phyloP scores from a whole-genome alignment of 2,113 vertebrate species.

The Haliaeetus leucogaster region DNA sequence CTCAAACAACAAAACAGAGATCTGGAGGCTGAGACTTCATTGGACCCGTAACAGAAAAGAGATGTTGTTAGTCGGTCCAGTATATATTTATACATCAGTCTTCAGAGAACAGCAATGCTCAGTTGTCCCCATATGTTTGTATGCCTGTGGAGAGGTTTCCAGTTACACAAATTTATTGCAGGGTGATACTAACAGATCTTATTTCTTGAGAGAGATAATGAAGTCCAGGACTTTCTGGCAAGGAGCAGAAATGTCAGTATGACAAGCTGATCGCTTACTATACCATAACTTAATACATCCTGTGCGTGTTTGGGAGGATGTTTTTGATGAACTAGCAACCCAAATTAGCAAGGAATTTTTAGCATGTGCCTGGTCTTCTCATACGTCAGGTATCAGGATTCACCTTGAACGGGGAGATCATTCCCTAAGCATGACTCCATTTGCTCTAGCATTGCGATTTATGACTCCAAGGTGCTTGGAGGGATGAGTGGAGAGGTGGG shows the following conservation, averaged over 20 bases:
- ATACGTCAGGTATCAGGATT: constrained; percentile 67
- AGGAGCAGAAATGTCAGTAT: constrained; percentile 65
- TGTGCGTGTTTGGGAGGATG: constrained; percentile 76
- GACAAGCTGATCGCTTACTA: constrained; percentile 62
- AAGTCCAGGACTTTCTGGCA: constrained; percentile 60
- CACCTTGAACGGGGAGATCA: constrained; percentile 56
- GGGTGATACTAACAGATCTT: constrained; percentile 49
- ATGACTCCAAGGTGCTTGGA: constrained; percentile 1
- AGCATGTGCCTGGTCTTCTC: constrained; percentile 75
- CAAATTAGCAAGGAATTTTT: constrained; percentile 82
- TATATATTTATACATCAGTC: constrained; percentile 33
- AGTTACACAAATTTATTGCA: constrained; percentile 60
- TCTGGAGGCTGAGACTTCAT: neutral
- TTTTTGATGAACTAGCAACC: constrained; percentile 83
- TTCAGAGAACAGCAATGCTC: constrained; percentile 46
- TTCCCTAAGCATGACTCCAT: constrained; percentile 49
- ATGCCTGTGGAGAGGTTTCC: constrained; percentile 40
- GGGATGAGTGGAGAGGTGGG: neutral
- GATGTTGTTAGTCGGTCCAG: neutral
- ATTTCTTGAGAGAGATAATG: constrained; percentile 66
- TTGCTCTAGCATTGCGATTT: constrained; percentile 2
- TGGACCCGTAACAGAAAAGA: neutral
- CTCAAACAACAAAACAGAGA: neutral
- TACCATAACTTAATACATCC: constrained; percentile 72
- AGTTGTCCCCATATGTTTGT: constrained; percentile 24